phyloP scores from a whole-genome alignment of 2,797 vertebrate genomes.

The Holocentrus rufus region DNA sequence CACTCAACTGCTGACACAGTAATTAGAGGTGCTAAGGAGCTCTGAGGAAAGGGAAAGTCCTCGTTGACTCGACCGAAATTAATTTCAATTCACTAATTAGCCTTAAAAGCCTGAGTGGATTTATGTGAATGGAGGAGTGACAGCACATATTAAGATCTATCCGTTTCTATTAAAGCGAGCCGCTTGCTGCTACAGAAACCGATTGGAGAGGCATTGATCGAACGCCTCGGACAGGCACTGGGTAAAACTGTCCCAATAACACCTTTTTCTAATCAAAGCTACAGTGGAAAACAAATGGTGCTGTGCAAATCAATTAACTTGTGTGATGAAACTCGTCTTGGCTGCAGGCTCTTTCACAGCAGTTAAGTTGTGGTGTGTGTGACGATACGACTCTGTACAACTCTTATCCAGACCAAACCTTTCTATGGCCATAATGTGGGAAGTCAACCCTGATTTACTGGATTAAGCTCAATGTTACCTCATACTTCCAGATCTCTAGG shows the following conservation, averaged over 20 bases:
- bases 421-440: too few species aligned
- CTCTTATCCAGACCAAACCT: too few species aligned
- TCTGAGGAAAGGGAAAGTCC: conserved; percentile 11
- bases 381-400: neutral
- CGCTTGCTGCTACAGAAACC: neutral
- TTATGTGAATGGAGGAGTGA: conserved; percentile 33
- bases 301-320: neutral
- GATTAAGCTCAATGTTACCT: too few species aligned
- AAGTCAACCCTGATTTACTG: too few species aligned
- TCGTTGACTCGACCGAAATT: conserved; percentile 21
- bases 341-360: neutral
- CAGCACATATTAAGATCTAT: conserved; percentile 17
- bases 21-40: conserved; percentile 34
- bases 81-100: conserved; percentile 38
- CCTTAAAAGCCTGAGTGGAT: conserved; percentile 31
- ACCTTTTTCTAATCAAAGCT: neutral
- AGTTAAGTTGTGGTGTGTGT: neutral
- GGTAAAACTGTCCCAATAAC: conserved; percentile 9
- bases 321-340: neutral
- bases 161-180: conserved; percentile 16
- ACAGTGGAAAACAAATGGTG: conserved; percentile 4
- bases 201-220: neutral
- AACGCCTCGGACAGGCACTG: neutral
- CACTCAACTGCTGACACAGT: conserved; percentile 6
- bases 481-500: too few species aligned